phyloP scores from a whole-genome alignment of 2,797 vertebrate genomes.

The Lateolabrax maculatus region DNA sequence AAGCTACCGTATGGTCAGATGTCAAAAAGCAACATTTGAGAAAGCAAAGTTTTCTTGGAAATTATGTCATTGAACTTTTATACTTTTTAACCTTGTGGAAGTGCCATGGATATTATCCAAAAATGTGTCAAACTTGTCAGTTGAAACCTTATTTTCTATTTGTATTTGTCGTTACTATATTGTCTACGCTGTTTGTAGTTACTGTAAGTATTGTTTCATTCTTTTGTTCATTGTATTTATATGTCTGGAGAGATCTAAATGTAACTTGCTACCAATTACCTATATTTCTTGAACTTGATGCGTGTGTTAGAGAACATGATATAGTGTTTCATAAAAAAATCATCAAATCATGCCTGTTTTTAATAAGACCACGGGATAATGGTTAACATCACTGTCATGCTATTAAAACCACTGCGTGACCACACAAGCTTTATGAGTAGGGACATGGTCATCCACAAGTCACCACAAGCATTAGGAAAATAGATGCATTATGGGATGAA shows the following conservation, averaged over 20 bases:
- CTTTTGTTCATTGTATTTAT: conserved; percentile 15
- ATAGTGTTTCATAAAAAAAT: conserved; percentile 66
- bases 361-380: conserved; percentile 50
- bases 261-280: conserved; percentile 15
- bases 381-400: conserved; percentile 63
- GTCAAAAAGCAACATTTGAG: not conserved
- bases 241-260: conserved; percentile 2
- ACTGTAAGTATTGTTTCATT: conserved; percentile 1
- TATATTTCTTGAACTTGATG: conserved; percentile 1
- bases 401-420: conserved; percentile 63
- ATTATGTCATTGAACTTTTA: not conserved
- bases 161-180: conserved; percentile 4
- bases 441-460: conserved; percentile 61
- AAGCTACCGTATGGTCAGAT: not conserved
- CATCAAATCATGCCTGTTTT: conserved; percentile 44
- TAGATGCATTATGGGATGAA: conserved; percentile 59
- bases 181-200: conserved; percentile 19
- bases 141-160: not conserved
- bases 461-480: conserved; percentile 55
- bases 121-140: not conserved
- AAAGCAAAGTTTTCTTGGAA: not conserved
- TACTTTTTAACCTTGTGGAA: not conserved
- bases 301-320: conserved; percentile 30
- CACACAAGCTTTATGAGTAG: conserved; percentile 58
- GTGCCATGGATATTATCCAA: not conserved